phyloP scores from a whole-genome alignment of 1,140 invertebrate genomes.

The Scaptomyza graminum region DNA sequence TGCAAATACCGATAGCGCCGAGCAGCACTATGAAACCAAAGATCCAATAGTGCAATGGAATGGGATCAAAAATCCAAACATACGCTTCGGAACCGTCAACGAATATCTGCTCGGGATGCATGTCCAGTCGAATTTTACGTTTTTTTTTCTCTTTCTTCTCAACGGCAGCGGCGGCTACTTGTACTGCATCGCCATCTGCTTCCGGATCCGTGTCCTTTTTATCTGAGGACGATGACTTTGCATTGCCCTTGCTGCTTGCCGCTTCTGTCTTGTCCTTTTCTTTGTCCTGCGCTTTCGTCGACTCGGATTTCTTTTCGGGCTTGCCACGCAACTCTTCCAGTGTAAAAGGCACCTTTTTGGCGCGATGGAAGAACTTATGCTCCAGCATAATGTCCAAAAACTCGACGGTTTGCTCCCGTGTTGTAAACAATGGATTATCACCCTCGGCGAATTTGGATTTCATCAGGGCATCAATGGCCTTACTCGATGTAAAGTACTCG shows the following conservation, averaged over 20 bases:
- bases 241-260: constrained; percentile 44
- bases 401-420: constrained; percentile 90
- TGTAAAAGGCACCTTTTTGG: constrained; percentile 92
- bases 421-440: constrained; percentile 91
- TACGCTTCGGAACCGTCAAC: constrained; percentile 97
- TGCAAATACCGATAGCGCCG: constrained; percentile 96
- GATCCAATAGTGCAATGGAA: constrained; percentile 98
- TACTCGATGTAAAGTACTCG: constrained; percentile 95
- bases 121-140: constrained; percentile 93
- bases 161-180: constrained; percentile 36
- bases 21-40: constrained; percentile 96
- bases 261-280: constrained; percentile 70
- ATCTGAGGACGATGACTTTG: constrained; percentile 23
- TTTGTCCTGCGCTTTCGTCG: constrained; percentile 81
- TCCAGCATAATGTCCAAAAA: constrained; percentile 93
- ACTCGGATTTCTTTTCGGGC: constrained; percentile 64
- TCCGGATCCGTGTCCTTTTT: constrained; percentile 67
- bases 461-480: constrained; percentile 95
- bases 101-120: constrained; percentile 98
- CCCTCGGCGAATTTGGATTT: constrained; percentile 96
- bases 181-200: constrained; percentile 46
- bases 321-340: constrained; percentile 87
- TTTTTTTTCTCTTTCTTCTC: constrained; percentile 86
- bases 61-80: constrained; percentile 99
- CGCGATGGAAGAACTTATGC: constrained; percentile 98